These are phyloP conservation scores for Bothrops jararaca DNA, from an alignment of 2,113 vertebrate species.

Conservation along the genomic window DNA sequence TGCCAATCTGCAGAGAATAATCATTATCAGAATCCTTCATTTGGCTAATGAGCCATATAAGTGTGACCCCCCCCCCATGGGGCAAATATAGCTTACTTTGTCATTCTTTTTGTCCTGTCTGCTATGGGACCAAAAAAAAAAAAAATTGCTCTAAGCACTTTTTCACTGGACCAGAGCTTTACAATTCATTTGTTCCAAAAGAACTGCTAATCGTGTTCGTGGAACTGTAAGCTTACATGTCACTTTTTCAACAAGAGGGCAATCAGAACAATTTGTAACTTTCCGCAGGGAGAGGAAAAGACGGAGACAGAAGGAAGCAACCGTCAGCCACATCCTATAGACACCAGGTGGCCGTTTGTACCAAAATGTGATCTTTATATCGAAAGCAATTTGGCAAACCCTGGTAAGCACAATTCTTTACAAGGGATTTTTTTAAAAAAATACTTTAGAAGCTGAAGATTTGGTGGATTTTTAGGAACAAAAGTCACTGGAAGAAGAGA, in stretches of 20 bases:
- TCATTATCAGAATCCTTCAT: slow-evolving; percentile 14
- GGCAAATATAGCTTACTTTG: slow-evolving; percentile 7
- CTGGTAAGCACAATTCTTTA: background rate
- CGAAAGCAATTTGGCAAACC: background rate
- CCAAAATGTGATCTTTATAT: background rate
- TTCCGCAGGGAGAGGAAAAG: background rate
- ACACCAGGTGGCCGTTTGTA: background rate
- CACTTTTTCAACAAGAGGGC: background rate
- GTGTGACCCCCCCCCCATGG: background rate
- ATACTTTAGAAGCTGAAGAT: background rate
- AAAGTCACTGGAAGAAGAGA: background rate
- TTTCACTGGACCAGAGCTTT: background rate
- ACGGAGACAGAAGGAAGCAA: background rate
- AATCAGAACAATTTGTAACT: background rate
- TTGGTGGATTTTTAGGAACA: background rate
- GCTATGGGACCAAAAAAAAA: background rate
- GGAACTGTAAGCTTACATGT: background rate
- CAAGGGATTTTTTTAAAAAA: background rate
- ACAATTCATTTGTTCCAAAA: slow-evolving; percentile 1
- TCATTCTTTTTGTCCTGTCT: slow-evolving; percentile 22
- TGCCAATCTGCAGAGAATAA: slow-evolving; percentile 11
- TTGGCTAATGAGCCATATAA: slow-evolving; percentile 13
- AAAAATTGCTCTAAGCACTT: background rate
- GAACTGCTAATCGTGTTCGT: background rate
- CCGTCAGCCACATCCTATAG: no score